Evolutionary conservation across 2,113 vertebrate species (phyloP).

Genomic region (Ginglymostoma cirratum): DNA sequence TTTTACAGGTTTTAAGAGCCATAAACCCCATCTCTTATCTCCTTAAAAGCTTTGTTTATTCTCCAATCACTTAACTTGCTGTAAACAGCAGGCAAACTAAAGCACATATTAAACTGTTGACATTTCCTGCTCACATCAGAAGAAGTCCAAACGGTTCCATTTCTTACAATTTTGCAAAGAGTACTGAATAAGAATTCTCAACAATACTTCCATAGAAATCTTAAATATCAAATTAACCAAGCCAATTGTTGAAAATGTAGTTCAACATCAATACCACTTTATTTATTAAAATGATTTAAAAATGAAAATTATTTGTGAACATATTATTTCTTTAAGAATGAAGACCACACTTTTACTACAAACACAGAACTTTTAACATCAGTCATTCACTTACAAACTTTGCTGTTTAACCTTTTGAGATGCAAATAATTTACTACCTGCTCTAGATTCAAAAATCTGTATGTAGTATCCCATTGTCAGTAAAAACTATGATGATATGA

Average conservation of each 20-base stretch:
- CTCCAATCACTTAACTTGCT: no score
- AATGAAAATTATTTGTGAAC: no score
- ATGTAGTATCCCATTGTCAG: not conserved
- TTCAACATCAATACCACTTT: not conserved
- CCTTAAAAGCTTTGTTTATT: no score
- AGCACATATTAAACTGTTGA: no score
- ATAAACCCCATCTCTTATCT: no score
- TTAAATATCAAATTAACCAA: not conserved
- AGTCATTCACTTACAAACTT: not conserved
- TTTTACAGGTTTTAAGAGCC: no score
- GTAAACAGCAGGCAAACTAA: no score
- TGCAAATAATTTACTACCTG: not conserved
- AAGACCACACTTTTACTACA: not conserved
- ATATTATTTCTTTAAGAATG: not conserved
- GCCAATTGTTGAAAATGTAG: not conserved
- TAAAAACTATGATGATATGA: not conserved
- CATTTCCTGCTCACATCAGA: no score
- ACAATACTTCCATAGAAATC: not conserved
- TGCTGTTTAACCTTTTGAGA: not conserved
- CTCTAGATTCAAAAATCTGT: not conserved
- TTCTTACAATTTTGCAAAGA: no score
- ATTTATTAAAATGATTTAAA: not conserved
- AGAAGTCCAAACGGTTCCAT: no score
- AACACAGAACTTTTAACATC: not conserved
- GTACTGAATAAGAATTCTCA: no score